Conservation (phyloP, 1,140 invertebrate species). For the Calephelis nemesis region DNA sequence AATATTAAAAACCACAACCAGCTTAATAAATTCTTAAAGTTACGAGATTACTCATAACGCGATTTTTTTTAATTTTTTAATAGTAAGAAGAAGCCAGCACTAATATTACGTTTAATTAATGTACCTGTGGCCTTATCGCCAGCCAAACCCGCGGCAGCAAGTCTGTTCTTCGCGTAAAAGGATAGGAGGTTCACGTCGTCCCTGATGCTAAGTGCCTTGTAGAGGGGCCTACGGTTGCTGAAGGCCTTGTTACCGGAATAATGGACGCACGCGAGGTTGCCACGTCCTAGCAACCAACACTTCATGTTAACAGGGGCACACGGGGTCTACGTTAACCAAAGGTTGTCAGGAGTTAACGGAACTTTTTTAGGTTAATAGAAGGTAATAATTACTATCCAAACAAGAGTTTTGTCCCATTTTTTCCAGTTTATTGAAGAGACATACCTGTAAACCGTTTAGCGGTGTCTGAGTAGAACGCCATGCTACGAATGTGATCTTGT, state of each 20-base stretch:
- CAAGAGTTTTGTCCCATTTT: background rate
- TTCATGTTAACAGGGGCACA: slow-evolving; percentile 61
- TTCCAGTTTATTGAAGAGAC: slow-evolving; percentile 33
- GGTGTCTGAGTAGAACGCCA: slow-evolving; percentile 83
- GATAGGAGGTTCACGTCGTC: slow-evolving; percentile 88
- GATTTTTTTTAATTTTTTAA: slow-evolving; percentile 49
- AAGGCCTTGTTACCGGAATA: slow-evolving; percentile 88
- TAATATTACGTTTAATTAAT: slow-evolving; percentile 49
- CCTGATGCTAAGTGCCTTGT: slow-evolving; percentile 82
- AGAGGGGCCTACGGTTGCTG: slow-evolving; percentile 84
- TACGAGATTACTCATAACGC: slow-evolving; percentile 43
- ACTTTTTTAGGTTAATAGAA: slow-evolving; percentile 16
- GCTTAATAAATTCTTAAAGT: slow-evolving; percentile 2
- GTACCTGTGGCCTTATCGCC: slow-evolving; percentile 74
- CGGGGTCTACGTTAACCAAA: slow-evolving; percentile 39
- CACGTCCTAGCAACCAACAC: slow-evolving; percentile 80
- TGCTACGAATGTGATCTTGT: slow-evolving; percentile 79
- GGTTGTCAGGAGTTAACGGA: slow-evolving; percentile 45
- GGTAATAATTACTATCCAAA: background rate
- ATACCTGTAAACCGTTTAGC: slow-evolving; percentile 82
- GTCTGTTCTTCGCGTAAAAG: slow-evolving; percentile 87
- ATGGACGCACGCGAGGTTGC: slow-evolving; percentile 87
- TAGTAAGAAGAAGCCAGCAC: slow-evolving; percentile 64
- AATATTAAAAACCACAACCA: background rate
- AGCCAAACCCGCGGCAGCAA: slow-evolving; percentile 80